These are phyloP conservation scores for Leptosomus discolor DNA, from an alignment of 2,113 vertebrate species.

Conservation along the genomic window DNA sequence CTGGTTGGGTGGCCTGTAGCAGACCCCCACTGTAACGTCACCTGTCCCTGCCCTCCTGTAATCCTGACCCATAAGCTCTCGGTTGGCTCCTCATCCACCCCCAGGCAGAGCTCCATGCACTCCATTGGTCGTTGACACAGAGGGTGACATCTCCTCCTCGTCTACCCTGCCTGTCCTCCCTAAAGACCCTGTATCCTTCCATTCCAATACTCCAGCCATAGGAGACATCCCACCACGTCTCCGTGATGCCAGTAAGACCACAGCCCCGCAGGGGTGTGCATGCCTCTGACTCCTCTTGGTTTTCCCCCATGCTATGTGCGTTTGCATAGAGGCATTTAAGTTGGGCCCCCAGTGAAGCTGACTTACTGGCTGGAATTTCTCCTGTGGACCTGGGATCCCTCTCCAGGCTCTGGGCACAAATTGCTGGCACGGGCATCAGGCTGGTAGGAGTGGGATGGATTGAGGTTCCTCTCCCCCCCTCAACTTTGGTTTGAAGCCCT, in stretches of 20 bases:
- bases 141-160: not conserved
- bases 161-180: not conserved
- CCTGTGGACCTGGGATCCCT: not conserved
- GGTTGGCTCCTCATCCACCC: no score
- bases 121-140: not conserved
- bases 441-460: not conserved
- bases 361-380: not conserved
- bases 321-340: not conserved
- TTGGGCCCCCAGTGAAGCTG: not conserved
- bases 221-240: not conserved
- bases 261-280: not conserved
- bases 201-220: not conserved
- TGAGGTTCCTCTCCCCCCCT: not conserved
- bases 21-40: no score
- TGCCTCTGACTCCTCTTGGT: not conserved
- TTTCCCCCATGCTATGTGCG: not conserved
- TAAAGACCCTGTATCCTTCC: not conserved
- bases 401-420: not conserved
- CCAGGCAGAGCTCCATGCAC: not conserved
- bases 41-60: no score
- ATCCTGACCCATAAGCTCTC: no score
- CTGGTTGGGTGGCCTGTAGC: no score
- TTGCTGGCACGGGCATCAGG: not conserved
- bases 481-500: no score
- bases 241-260: not conserved